Conservation (phyloP, 2,888 invertebrate genomes). For the Platycheirus rosarum region DNA sequence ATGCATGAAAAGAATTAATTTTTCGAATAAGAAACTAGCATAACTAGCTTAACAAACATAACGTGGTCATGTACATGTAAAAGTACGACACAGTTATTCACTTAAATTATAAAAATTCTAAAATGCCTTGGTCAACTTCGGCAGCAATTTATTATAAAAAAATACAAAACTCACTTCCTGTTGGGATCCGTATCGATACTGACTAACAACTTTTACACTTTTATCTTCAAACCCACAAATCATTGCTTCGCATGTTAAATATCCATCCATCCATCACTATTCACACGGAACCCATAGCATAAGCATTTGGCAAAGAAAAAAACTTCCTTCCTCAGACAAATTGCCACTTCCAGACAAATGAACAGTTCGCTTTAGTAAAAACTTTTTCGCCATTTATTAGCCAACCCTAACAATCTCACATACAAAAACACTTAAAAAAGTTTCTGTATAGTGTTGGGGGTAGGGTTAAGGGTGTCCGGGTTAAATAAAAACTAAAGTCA, state of each 20-base stretch:
- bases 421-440: neutral
- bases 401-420: conserved; percentile 18
- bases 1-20: too few relatives aligned
- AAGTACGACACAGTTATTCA: too few relatives aligned
- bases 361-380: conserved; percentile 63
- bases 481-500: too few relatives aligned
- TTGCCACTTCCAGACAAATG: conserved; percentile 61
- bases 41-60: too few relatives aligned
- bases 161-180: neutral
- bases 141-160: too few relatives aligned
- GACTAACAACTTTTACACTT: neutral
- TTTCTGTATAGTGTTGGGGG: too few relatives aligned
- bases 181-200: neutral
- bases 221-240: conserved; percentile 40
- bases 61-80: too few relatives aligned
- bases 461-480: too few relatives aligned
- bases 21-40: too few relatives aligned
- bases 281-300: conserved; percentile 14
- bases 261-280: conserved; percentile 39
- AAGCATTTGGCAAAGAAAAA: conserved; percentile 16
- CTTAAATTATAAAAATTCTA: too few relatives aligned
- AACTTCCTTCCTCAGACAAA: conserved; percentile 47
- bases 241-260: conserved; percentile 33
- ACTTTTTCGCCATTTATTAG: conserved; percentile 59
- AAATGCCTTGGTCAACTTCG: too few relatives aligned